phyloP scores from a whole-genome alignment of 2,113 vertebrate species.

The Hippolais icterina region DNA sequence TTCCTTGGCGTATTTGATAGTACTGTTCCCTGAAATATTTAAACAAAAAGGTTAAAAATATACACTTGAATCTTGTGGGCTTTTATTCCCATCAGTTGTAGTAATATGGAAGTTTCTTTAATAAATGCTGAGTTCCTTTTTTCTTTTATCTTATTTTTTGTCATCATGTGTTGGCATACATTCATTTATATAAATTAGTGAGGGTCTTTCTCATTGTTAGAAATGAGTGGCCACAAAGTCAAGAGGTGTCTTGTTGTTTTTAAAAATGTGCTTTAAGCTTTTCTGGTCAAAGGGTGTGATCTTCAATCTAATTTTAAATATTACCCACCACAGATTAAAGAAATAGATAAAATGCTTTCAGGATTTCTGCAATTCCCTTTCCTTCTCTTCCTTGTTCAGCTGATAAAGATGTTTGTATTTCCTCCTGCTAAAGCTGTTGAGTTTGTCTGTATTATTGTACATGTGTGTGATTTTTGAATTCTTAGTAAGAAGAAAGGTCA shows the following conservation, averaged over 20 bases:
- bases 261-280: not conserved
- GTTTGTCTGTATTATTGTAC: not conserved
- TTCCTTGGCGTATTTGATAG: not conserved
- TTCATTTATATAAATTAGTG: not conserved
- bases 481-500: not conserved
- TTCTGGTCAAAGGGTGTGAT: not conserved
- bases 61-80: not conserved
- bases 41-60: not conserved
- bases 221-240: not conserved
- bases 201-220: too few species aligned
- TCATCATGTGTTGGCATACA: not conserved
- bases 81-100: not conserved
- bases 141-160: not conserved
- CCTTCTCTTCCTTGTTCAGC: not conserved
- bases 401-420: not conserved
- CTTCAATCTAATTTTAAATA: not conserved
- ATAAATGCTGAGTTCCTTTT: not conserved
- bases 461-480: not conserved
- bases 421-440: not conserved
- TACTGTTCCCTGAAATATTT: not conserved
- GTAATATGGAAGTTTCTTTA: not conserved
- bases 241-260: not conserved
- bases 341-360: not conserved
- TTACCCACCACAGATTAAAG: not conserved
- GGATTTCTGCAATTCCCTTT: not conserved